These are phyloP conservation scores for Sminthurinus signatus DNA, from an alignment of 1,140 invertebrate genomes.

Conservation along the genomic window DNA sequence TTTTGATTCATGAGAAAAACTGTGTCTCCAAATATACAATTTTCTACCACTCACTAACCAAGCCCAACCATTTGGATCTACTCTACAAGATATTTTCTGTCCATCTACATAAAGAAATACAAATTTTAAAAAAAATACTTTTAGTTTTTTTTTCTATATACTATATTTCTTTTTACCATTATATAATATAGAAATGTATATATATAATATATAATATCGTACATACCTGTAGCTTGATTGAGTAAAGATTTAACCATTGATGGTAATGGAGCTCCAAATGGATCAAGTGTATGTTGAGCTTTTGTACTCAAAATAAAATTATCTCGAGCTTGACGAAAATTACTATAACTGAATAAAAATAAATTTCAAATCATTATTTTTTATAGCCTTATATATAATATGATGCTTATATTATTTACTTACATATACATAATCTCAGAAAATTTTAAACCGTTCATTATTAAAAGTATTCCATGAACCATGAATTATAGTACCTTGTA, in stretches of 20 bases:
- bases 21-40: slow-evolving; percentile 79
- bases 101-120: slow-evolving; percentile 3
- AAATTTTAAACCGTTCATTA: no score
- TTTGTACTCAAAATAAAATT: slow-evolving; percentile 12
- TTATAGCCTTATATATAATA: no score
- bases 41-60: slow-evolving; percentile 82
- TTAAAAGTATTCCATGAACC: no score
- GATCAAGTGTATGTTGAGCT: slow-evolving; percentile 19
- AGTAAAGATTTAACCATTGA: slow-evolving; percentile 23
- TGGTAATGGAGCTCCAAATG: slow-evolving; percentile 21
- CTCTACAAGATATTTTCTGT: slow-evolving; percentile 43
- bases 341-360: no score
- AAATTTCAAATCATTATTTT: no score
- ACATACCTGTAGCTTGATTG: slow-evolving; percentile 19
- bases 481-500: no score
- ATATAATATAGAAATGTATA: not conserved
- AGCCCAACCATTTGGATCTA: slow-evolving; percentile 63
- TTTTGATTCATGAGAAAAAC: slow-evolving; percentile 43
- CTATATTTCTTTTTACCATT: no score
- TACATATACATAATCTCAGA: no score
- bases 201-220: not conserved
- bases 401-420: no score
- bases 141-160: no score
- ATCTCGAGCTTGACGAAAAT: not conserved
- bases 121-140: no score